Evolutionary conservation across 2,888 invertebrate genomes (phyloP), one percentile per base, ranked within the genome.

Genomic region (Nomada ruficornis): DNA sequence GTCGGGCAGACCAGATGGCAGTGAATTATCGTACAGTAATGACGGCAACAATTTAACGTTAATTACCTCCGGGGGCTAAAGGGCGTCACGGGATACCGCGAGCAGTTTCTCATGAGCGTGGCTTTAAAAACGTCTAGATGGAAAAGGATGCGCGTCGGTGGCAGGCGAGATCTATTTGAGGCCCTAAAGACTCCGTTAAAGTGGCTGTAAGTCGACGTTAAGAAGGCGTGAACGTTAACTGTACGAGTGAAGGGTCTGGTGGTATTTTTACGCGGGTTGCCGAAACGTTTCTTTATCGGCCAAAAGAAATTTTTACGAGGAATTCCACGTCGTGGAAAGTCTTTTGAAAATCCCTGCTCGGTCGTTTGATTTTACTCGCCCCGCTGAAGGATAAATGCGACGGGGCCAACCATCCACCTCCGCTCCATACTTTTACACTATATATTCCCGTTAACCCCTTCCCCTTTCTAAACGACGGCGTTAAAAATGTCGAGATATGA

Each of bases 171-270:
- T 92, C 90, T 92, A 92, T 92, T 92, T 89, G 92, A 91, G 85
- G 90, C 91, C 89, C 91, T 91, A 90, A 93, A 91, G 91, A 91
- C 90, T 89, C 90, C 86, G 91, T 92, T 91, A 92, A 93, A 92
- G 91, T 89, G 91, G 90, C 90, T 87, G 91, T 92, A 92, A 91
- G 90, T 91, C 89, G 88, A 88, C 91, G 89, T 90, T 89, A 90
- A 90, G 90, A 89, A 87, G 89, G 83, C 86, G 86, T 86, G 86
- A 87, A 87, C 88, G 85, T 88, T 82, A 87, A 86, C 86, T 78
- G 86, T 76, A 83, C 85, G 86, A 86, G 86, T 84, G 86, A 84
- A 86, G 85, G 82, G 85, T 71, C 70, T 64, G 29, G 67, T 79
- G 87, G 88, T 91, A 91, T 91, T 92, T 92, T 91, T 91, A 90